Evolutionary conservation across 2,888 invertebrate genomes (phyloP), one percentile per base, ranked within the genome.

Genomic region (Lasius fuliginosus): DNA sequence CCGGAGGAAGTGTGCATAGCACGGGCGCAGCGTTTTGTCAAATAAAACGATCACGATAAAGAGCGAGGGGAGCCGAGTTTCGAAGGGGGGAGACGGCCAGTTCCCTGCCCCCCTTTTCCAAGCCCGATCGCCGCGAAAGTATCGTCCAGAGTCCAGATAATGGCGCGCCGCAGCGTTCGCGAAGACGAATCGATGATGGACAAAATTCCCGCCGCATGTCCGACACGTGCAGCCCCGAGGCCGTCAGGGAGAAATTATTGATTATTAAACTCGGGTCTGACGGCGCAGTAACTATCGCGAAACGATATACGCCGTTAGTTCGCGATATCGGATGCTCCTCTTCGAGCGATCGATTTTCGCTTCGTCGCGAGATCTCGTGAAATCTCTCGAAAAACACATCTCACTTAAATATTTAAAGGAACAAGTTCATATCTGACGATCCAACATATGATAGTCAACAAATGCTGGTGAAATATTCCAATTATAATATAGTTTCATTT

Each of bases 241-340:
- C 86, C 85, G 84, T 84, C 79, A 76, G 83, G 67, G 87, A 87
- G 83, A 93, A 93, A 93, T 93, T 93, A 93, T 93, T 93, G 93
- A 93, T 93, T 93, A 93, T 93, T 93, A 93, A 93, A 92, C 88
- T 87, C 88, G 91, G 88, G 18, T 85, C 60, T 42, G 58, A 56
- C 58, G 67, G 77, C 58, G 58, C 67, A 58, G 58, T 67, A 65
- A 77, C 77, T 46, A 79, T 75, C 76, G 27, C 62, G 75, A 40
- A 53, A 23, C 40, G 62, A 82, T 73, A 77, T 11, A 64, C 76
- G 75, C 75, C 75, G 74, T 82, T 75, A 53, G 9, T 67, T 58
- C 46, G 79, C 68, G 68, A 87, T 23, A 23, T 23, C 71, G 49
- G 11, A 27, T 75, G 33, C 11, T 76, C 53, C n/a, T 30, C 62